These are phyloP conservation scores for Diorhabda carinulata DNA, from an alignment of 1,140 invertebrate genomes.

Conservation along the genomic window DNA sequence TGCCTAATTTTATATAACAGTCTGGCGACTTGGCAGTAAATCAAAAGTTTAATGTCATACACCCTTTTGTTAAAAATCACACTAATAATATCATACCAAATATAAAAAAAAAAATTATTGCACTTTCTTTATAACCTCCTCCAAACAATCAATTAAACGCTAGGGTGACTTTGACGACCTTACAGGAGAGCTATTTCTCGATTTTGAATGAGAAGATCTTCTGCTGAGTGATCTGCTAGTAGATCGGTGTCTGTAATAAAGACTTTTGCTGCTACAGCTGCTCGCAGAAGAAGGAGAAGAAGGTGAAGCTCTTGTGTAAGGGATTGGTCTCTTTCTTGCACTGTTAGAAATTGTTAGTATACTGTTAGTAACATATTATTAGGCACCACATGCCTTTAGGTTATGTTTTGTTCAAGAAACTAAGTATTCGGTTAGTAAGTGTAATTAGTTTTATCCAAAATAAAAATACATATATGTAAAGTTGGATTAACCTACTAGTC, in stretches of 20 bases:
- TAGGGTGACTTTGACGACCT: slow-evolving; percentile 27
- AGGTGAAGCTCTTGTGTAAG: slow-evolving; percentile 78
- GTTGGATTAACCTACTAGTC: background rate
- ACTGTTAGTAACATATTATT: no score
- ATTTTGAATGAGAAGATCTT: slow-evolving; percentile 29
- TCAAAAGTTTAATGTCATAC: no score
- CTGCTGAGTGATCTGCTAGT: slow-evolving; percentile 49
- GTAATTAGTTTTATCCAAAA: no score
- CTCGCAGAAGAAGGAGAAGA: slow-evolving; percentile 66
- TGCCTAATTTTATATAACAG: no score
- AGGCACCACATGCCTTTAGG: no score
- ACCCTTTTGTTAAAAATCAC: no score
- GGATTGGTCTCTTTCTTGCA: slow-evolving; percentile 84
- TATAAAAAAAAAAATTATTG: slow-evolving; percentile 20
- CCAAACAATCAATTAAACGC: slow-evolving; percentile 17
- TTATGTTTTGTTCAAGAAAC: no score
- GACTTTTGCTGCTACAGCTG: slow-evolving; percentile 60
- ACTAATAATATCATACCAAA: background rate
- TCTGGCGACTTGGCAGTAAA: no score
- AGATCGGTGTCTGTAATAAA: slow-evolving; percentile 51
- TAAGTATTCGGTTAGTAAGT: no score
- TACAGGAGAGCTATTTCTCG: slow-evolving; percentile 24
- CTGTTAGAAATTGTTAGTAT: slow-evolving; percentile 50
- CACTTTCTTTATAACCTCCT: slow-evolving; percentile 21
- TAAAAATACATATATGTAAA: background rate